Conservation (phyloP, 2,113 vertebrate genomes). For the Sinocyclocheilus grahami region DNA sequence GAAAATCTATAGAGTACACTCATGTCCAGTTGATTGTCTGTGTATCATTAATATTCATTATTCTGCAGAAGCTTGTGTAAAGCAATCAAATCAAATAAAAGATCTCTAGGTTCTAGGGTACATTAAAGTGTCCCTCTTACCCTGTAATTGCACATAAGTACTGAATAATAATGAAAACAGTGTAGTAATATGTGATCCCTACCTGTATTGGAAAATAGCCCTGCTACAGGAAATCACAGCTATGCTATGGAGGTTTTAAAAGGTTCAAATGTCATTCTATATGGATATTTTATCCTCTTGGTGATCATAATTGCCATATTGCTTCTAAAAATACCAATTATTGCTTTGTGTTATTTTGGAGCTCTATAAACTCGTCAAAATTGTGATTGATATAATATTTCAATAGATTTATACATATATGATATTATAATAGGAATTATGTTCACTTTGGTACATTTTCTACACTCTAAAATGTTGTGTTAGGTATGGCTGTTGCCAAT, state of each 20-base stretch:
- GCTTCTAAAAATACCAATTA: background rate
- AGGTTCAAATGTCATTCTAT: background rate
- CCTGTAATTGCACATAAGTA: background rate
- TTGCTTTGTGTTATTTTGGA: background rate
- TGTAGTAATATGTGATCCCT: background rate
- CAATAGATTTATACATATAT: background rate
- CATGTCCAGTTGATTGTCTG: background rate
- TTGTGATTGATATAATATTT: background rate
- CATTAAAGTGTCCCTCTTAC: background rate
- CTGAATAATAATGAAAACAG: background rate
- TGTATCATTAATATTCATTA: conserved; percentile 27
- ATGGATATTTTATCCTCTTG: background rate
- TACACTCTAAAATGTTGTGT: background rate
- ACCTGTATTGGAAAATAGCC: background rate
- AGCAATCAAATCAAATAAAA: conserved; percentile 1
- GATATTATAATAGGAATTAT: background rate
- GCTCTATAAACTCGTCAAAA: background rate
- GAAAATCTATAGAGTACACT: conserved; percentile 2
- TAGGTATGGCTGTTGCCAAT: background rate
- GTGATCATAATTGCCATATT: background rate
- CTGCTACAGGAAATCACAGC: background rate
- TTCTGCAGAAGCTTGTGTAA: background rate
- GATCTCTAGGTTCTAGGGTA: background rate
- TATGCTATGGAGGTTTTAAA: background rate
- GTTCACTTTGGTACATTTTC: background rate